Conservation (phyloP, 2,888 invertebrate genomes). For the Cremastobaeus sp. region DNA sequence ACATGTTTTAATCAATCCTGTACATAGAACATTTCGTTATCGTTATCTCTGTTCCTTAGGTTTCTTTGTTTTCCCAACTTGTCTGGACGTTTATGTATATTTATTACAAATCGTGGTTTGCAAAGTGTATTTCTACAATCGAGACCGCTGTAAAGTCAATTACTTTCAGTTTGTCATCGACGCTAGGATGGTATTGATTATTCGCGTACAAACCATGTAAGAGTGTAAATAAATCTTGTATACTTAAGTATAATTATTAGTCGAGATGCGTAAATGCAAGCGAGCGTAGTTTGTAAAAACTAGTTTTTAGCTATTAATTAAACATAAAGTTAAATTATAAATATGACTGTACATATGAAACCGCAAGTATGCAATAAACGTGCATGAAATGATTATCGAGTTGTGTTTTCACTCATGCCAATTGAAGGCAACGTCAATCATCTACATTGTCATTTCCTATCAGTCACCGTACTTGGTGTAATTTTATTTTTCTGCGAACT, state of each 20-base stretch:
- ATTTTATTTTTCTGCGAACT: too few species aligned
- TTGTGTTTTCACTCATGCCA: too few species aligned
- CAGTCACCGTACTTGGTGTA: too few species aligned
- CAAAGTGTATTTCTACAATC: constrained; percentile 11
- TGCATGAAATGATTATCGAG: too few species aligned
- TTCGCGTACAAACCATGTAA: constrained; percentile 17
- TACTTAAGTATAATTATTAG: constrained; percentile 32
- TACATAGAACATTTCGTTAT: constrained; percentile 11
- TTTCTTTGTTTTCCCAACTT: too few species aligned
- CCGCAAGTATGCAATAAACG: too few species aligned
- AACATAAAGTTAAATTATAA: too few species aligned
- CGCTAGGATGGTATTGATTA: constrained; percentile 7
- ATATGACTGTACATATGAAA: too few species aligned
- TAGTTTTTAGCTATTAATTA: too few species aligned
- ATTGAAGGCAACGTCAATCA: too few species aligned
- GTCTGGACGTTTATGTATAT: neutral
- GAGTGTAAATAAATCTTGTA: constrained; percentile 38
- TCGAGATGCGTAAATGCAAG: constrained; percentile 12
- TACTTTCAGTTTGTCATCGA: neutral
- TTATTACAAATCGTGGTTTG: neutral
- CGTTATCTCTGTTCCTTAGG: too few species aligned
- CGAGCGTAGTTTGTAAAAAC: constrained; percentile 38
- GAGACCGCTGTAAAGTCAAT: neutral
- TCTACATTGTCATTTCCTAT: too few species aligned
- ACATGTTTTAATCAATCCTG: neutral